phyloP scores from a whole-genome alignment of 2,888 invertebrate species.

The Apamea anceps region DNA sequence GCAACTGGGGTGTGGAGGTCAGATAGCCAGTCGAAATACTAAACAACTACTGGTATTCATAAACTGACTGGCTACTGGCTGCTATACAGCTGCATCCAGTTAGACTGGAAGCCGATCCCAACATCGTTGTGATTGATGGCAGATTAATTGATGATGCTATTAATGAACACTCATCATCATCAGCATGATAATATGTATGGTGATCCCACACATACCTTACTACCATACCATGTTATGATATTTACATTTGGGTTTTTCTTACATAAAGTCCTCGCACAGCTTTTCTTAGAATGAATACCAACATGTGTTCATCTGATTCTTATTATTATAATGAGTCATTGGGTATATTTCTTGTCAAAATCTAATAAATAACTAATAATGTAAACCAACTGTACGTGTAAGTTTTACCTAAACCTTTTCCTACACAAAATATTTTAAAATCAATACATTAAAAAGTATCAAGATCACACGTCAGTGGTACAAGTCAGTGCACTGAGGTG shows the following conservation, averaged over 20 bases:
- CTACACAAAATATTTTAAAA: background rate
- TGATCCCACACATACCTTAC: background rate
- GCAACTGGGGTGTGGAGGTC: background rate
- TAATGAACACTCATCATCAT: constrained; percentile 1
- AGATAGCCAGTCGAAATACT: background rate
- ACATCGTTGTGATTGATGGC: too few relatives aligned
- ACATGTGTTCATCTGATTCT: constrained; percentile 36
- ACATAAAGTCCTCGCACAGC: background rate
- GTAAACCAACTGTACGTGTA: background rate
- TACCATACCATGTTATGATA: constrained; percentile 18
- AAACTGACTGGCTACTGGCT: background rate
- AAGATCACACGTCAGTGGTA: constrained; percentile 55
- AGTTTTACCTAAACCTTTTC: background rate
- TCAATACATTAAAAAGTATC: constrained; percentile 61
- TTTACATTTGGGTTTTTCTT: constrained; percentile 3
- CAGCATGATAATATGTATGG: background rate
- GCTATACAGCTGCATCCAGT: background rate
- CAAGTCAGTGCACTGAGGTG: constrained; percentile 60
- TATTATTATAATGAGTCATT: constrained; percentile 36
- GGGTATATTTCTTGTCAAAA: constrained; percentile 20
- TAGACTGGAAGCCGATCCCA: background rate
- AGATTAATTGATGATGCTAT: constrained; percentile 27
- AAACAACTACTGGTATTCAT: background rate
- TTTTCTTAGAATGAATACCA: constrained; percentile 34
- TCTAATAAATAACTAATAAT: constrained; percentile 45